Evolutionary conservation across 2,113 vertebrate genomes (phyloP).

Genomic region (Platichthys stellatus): DNA sequence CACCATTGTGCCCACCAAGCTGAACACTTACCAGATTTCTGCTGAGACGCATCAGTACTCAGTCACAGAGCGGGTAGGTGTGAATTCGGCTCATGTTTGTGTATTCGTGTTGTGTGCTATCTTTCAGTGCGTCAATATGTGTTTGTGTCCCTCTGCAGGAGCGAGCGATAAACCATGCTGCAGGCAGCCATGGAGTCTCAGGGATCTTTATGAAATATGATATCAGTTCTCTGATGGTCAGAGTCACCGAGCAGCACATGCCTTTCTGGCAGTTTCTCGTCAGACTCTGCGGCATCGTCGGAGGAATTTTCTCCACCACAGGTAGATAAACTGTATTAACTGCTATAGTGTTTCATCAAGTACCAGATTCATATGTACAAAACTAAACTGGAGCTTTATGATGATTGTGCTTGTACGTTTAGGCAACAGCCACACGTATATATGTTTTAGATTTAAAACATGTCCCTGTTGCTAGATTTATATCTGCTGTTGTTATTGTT

Average conservation of each 20-base stretch:
- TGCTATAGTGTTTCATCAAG: neutral
- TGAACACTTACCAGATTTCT: slow-evolving; percentile 92
- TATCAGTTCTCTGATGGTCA: slow-evolving; percentile 97
- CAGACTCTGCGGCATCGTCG: slow-evolving; percentile 95
- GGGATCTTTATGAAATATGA: slow-evolving; percentile 99
- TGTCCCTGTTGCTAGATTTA: too few species aligned
- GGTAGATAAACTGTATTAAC: slow-evolving; percentile 66
- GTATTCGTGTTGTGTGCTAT: neutral
- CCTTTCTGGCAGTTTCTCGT: slow-evolving; percentile 97
- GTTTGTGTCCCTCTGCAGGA: slow-evolving; percentile 80
- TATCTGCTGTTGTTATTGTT: too few species aligned
- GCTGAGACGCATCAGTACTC: slow-evolving; percentile 98
- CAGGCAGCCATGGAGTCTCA: slow-evolving; percentile 96
- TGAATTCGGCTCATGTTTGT: neutral
- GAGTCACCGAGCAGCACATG: slow-evolving; percentile 97
- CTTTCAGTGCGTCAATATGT: neutral
- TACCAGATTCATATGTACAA: neutral
- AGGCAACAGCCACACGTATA: too few species aligned
- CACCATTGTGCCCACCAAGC: slow-evolving; percentile 97
- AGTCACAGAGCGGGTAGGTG: slow-evolving; percentile 94
- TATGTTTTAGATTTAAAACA: too few species aligned
- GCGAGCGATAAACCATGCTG: slow-evolving; percentile 93
- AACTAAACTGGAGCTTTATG: neutral
- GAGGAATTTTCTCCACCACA: slow-evolving; percentile 98
- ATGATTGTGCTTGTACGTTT: neutral